Conservation (phyloP, 2,888 invertebrate genomes). For the Epinotia demarniana region DNA sequence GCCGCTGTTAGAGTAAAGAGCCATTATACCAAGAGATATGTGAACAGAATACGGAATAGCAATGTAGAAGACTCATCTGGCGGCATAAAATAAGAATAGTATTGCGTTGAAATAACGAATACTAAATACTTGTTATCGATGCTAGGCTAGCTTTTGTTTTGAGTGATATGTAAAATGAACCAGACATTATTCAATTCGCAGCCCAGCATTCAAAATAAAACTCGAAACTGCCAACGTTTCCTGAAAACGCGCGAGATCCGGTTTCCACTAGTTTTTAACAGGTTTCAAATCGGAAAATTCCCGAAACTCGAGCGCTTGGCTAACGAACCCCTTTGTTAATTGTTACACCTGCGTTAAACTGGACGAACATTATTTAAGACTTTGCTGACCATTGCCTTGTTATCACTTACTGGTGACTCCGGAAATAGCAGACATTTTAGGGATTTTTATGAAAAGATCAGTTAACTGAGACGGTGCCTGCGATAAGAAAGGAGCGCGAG, state of each 20-base stretch:
- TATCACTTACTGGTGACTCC: background rate
- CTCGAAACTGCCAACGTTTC: slow-evolving; percentile 14
- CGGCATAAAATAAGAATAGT: too few species aligned
- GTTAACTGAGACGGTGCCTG: too few species aligned
- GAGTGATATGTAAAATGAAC: background rate
- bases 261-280: slow-evolving; percentile 15
- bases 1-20: too few species aligned
- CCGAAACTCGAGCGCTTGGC: slow-evolving; percentile 43
- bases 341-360: slow-evolving; percentile 63
- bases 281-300: slow-evolving; percentile 38
- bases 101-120: too few species aligned
- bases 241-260: slow-evolving; percentile 21
- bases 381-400: slow-evolving; percentile 67
- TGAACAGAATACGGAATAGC: too few species aligned
- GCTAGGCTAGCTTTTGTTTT: too few species aligned
- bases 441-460: background rate
- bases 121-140: too few species aligned
- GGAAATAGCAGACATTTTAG: background rate
- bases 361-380: slow-evolving; percentile 68
- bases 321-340: slow-evolving; percentile 76
- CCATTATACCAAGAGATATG: too few species aligned
- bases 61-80: too few species aligned
- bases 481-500: too few species aligned
- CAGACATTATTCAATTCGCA: background rate
- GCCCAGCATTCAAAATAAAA: slow-evolving; percentile 3